phyloP scores from a whole-genome alignment of 2,113 vertebrate species.

The Alouatta palliata region DNA sequence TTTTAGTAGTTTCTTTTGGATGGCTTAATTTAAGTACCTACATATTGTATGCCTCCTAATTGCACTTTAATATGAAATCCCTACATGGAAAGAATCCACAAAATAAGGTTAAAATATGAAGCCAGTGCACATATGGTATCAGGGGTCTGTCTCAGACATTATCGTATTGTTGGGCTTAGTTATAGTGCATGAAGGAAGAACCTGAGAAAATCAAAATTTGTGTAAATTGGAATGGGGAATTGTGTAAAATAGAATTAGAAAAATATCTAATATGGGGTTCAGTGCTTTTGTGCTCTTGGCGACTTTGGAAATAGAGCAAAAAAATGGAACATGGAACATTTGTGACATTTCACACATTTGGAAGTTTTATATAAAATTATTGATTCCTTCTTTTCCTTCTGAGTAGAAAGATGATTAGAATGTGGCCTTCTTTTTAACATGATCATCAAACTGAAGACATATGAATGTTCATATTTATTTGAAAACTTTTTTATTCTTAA shows the following conservation, averaged over 20 bases:
- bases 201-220: neutral
- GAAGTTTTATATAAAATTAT: neutral
- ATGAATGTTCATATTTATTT: neutral
- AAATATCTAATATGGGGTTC: neutral
- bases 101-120: neutral
- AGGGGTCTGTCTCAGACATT: neutral
- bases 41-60: neutral
- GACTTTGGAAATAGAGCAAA: neutral
- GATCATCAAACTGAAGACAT: neutral
- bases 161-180: neutral
- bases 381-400: neutral
- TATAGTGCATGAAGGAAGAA: neutral
- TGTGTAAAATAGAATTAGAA: neutral
- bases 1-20: slow-evolving; percentile 30
- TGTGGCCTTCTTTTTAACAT: neutral
- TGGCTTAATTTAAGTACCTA: slow-evolving; percentile 4
- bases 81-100: neutral
- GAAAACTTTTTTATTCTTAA: neutral
- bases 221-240: neutral
- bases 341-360: neutral
- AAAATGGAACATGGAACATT: neutral
- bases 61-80: slow-evolving; percentile 20
- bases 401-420: neutral
- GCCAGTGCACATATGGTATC: neutral
- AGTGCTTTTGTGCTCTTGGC: neutral